Percentiles rank a stretch among this genome's conserved stretches.
phyloP scores from a whole-genome alignment of 2,113 vertebrate genomes.

The Alexandromys fortis region DNA sequence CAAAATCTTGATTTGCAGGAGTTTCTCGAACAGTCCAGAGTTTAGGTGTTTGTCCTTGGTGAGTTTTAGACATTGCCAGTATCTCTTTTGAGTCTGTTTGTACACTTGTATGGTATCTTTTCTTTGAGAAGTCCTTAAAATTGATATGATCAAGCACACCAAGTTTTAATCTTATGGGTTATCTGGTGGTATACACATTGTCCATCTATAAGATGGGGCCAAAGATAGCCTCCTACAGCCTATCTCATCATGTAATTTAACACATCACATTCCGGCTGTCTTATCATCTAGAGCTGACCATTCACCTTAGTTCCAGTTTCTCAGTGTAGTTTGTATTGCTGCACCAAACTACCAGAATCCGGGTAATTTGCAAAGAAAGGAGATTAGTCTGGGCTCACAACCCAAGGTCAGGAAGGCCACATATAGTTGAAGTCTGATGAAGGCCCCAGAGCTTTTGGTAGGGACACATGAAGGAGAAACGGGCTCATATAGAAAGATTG shows the following conservation, averaged over 20 bases:
- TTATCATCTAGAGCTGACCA: background rate
- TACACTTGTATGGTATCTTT: background rate
- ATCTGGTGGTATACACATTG: background rate
- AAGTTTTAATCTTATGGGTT: background rate
- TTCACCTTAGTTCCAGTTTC: background rate
- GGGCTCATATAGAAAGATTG: background rate
- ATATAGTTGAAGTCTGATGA: background rate
- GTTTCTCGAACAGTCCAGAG: conserved; percentile 4
- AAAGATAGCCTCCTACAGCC: background rate
- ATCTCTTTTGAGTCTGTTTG: background rate
- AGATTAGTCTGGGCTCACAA: background rate
- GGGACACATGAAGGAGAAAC: background rate
- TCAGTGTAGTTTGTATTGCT: background rate
- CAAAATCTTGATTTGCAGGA: background rate
- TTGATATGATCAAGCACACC: background rate
- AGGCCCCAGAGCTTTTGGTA: too few relatives aligned
- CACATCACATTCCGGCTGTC: background rate
- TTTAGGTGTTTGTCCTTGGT: background rate
- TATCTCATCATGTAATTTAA: conserved; percentile 30
- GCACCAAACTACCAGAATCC: background rate
- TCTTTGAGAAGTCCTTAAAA: background rate
- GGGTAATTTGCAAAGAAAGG: background rate
- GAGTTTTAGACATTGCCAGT: background rate
- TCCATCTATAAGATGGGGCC: background rate
- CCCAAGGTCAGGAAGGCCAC: background rate